phyloP scores from a whole-genome alignment of 2,888 invertebrate species.

The Eulithis prunata region DNA sequence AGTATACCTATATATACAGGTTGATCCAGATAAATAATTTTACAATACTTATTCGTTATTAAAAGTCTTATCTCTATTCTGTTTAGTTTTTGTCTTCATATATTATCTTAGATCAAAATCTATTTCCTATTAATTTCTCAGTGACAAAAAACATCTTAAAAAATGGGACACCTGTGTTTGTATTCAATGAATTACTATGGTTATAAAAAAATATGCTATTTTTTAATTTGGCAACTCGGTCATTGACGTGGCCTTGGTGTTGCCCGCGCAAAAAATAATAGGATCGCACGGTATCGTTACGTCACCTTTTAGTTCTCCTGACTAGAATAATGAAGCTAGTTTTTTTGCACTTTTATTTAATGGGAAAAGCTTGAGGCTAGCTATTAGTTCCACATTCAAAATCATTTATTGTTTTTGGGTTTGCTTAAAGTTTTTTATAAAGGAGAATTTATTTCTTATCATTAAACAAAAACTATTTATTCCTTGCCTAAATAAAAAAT shows the following conservation, averaged over 20 bases:
- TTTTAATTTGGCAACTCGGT: slow-evolving; percentile 61
- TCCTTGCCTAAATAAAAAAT: too few species aligned
- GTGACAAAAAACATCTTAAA: slow-evolving; percentile 35
- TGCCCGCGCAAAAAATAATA: slow-evolving; percentile 60
- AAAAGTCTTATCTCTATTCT: too few species aligned
- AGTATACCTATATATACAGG: too few species aligned
- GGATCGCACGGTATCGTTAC: slow-evolving; percentile 53
- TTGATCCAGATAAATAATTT: too few species aligned
- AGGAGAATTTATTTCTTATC: too few species aligned
- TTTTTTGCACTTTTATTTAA: slow-evolving; percentile 12
- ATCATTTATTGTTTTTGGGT: neutral
- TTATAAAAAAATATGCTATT: slow-evolving; percentile 50
- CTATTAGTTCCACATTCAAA: slow-evolving; percentile 11
- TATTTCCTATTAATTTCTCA: slow-evolving; percentile 21
- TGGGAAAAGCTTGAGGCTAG: slow-evolving; percentile 6
- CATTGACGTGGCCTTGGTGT: slow-evolving; percentile 68
- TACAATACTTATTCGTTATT: too few species aligned
- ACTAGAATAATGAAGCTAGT: slow-evolving; percentile 10
- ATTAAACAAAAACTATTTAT: too few species aligned
- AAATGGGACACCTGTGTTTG: slow-evolving; percentile 42
- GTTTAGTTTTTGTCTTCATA: neutral
- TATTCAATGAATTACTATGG: slow-evolving; percentile 48
- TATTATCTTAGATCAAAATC: slow-evolving; percentile 5
- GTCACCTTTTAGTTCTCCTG: slow-evolving; percentile 36
- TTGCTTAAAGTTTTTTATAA: too few species aligned